Evolutionary conservation across 1,140 invertebrate species (phyloP), one percentile per base, ranked within the genome.

Genomic region (Sitophilus oryzae): DNA sequence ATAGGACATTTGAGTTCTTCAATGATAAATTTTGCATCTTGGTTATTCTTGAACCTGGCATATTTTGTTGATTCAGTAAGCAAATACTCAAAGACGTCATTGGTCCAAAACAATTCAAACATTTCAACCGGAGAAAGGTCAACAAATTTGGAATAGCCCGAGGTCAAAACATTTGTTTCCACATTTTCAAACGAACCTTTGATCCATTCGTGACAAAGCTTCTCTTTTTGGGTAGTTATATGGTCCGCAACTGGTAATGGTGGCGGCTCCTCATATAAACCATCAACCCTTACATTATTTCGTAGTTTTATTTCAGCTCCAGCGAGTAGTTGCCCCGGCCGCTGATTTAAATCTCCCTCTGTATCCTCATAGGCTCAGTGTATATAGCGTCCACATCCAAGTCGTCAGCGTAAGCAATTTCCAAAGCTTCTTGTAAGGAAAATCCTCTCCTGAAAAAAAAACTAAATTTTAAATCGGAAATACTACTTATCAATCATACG

Each of bases 1-100:
- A 58, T 15, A 14, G 46, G 8, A 60, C 59, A 60, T 50, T 57
- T 57, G n/a, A 58, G 18, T n/a, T 60, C 59, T 19, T 52, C 40
- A 18, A 35, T 10, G 21, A 50, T 49, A 21, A 60, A 35, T 19
- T 47, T 52, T 11, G 46, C 44, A 44, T 60, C 51, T 14, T 35
- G 35, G 5, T n/a, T 4, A 43, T 58, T 58, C 21, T 35, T 23
- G 35, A 60, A 60, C 22, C 25, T 9, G 15, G 49, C 49, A 23
- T 60, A 47, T 14, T 60, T 60, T 34, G 11, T 44, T 40, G 58
- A 35, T 56, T 60, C 58, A 11, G 38, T 15, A 9, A 56, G 14
- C 10, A 55, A 15, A 42, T 51, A 46, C 25, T 55, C 22, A 20
- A 50, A 40, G 11, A 55, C 36, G 10, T 59, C 41, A 47, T 45